Evolutionary conservation across 2,888 invertebrate genomes (phyloP).

Genomic region (Mythimna lalbum): DNA sequence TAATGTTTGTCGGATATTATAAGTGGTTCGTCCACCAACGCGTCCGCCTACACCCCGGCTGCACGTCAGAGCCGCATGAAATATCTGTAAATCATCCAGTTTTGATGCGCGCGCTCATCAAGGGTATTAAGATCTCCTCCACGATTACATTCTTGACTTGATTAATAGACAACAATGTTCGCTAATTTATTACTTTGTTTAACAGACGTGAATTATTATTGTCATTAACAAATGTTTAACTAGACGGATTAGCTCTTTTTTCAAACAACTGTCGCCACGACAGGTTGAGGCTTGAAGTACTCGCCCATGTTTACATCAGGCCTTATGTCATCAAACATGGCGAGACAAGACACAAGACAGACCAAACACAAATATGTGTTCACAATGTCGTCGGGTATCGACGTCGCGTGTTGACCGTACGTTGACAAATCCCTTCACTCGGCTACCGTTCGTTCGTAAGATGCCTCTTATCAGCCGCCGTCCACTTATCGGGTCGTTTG

Average conservation of each 20-base stretch:
- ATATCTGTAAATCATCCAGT: conserved; percentile 61
- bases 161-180: conserved; percentile 58
- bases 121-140: conserved; percentile 48
- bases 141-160: conserved; percentile 53
- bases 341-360: conserved; percentile 47
- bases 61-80: conserved; percentile 45
- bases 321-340: conserved; percentile 51
- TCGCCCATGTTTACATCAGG: conserved; percentile 44
- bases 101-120: conserved; percentile 58
- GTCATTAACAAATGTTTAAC: conserved; percentile 22
- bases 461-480: conserved; percentile 80
- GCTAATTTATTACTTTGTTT: conserved; percentile 50
- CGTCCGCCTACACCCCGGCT: conserved; percentile 55
- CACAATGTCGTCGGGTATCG: conserved; percentile 64
- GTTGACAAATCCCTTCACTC: conserved; percentile 85
- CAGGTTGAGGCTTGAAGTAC: conserved; percentile 28
- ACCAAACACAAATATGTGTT: conserved; percentile 70
- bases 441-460: conserved; percentile 84
- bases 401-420: conserved; percentile 84
- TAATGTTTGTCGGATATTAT: conserved; percentile 60
- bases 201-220: conserved; percentile 27
- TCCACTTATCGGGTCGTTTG: conserved; percentile 84
- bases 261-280: conserved; percentile 25
- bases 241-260: conserved; percentile 17
- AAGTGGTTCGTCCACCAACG: conserved; percentile 59